Evolutionary conservation across 1,140 invertebrate genomes (phyloP), one percentile per base, ranked within the genome.

Genomic region (Zaprionus lachaisei): DNA sequence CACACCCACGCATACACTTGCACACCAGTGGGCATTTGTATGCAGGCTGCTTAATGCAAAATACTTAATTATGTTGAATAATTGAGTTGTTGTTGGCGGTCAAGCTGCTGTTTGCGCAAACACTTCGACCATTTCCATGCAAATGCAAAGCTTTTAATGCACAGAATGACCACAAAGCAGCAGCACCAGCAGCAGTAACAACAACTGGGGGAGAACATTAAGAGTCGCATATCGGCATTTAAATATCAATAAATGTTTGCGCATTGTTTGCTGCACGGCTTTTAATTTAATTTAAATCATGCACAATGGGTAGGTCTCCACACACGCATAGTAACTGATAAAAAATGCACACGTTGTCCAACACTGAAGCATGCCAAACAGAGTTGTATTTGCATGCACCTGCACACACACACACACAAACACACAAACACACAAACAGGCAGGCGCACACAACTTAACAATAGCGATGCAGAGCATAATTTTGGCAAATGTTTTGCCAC

Each of bases 21-120:
- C 22, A 47, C 38, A 28, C 24, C 20, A 20, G 22, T 62, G n/a
- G 64, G 66, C 67, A 80, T 77, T 75, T 72, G 65, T 76, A 82
- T 80, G 76, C 83, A 67, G 64, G 68, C 80, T 74, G 81, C 74
- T 87, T 89, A 87, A 87, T 87, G 84, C 85, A 90, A 87, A 89
- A 87, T 87, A 87, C 84, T 87, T 87, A 87, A 87, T 87, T 87
- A 87, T 87, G 84, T 87, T 87, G 84, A 87, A 89, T 87, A 87
- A 87, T 87, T 89, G 84, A 87, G 84, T 87, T 87, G 81, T 81
- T 87, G 84, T 86, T 83, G 73, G 47, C 20, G 20, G 11, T 51
- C 20, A 20, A 51, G 47, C 44, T 72, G 80, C 70, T 84, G 81
- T 83, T 84, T 83, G 71, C 56, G 78, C 84, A 84, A 89, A 89